Evolutionary conservation across 1,140 invertebrate genomes (phyloP), one percentile per base, ranked within the genome.

Genomic region (Drosophila neocordata): DNA sequence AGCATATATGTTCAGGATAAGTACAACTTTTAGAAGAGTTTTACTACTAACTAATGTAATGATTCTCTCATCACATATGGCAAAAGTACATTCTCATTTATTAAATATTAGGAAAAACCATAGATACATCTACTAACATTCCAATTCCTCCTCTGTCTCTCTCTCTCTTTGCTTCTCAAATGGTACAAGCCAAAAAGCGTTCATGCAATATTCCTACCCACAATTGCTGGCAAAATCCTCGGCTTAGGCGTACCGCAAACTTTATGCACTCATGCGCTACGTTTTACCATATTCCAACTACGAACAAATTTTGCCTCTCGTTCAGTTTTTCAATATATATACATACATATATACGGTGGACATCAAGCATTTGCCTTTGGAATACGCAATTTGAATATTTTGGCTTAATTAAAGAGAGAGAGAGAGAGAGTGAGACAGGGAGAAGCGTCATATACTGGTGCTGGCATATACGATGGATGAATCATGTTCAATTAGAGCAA

Each of bases 401-500:
- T 20, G 60, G 55, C 61, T 73, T 73, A 71, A 73, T 73, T 74
- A 52, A 31, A 64, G 56, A 35, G n/a, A n/a, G 38, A 7, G 69
- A 22, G 20, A 9, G 35, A 12, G 8, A 13, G 18, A 1, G 13
- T 3, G 20, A 24, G 1, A 24, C 22, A n/a, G n/a, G n/a, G n/a
- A n/a, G n/a, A n/a, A n/a, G n/a, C n/a, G n/a, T n/a, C 11, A 8
- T n/a, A 20, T 20, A 41, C 8, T 31, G 24, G 37, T 6, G 9
- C 0, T 31, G 48, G 12, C 44, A 55, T 37, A 41, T 66, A 48
- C 12, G 68, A 61, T 84, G 81, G 68, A 61, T 84, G 81, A 84
- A 80, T 84, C 80, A 85, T 84, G 79, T 81, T 85, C 81, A 87
- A 87, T 85, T 87, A 87, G 82, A 66, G 77, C 73, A 79, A 79